Base-by-base conservation (phyloP, 2,888 invertebrate species). In the Steinernema scapterisci region DNA sequence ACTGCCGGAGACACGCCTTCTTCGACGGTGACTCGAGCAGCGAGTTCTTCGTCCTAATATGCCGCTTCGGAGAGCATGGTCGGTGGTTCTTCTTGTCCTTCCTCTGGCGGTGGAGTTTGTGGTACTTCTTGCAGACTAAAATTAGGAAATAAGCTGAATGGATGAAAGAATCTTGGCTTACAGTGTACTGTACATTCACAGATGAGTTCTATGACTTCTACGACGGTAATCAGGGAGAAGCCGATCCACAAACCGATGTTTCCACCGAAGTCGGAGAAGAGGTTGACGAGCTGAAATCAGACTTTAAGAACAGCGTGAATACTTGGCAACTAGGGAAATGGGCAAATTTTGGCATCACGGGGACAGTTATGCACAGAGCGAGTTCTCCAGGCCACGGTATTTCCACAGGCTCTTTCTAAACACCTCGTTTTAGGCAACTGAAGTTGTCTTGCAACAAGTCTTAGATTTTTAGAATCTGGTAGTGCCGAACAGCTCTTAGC, bases 231-330 rank as follows among this genome's bases (percentile, higher is more conserved):
- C 46, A 86, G 81, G 9, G 86, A 87, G 72, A 87, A 88, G 1
- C 87, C 87, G 76, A 87, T 87, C 86, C 88, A 87, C 71, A 87
- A 77, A 19, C 87, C 87, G 56, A 87, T 87, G 74, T 88, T 88
- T 73, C 87, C 87, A 43, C 87, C 87, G 52, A 87, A 85, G 71
- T 88, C 87, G 43, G 87, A 84, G 79, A 87, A 83, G 23, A 87
- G 77, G 76, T 88, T 87, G 63, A 85, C 85, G 21, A 87, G 72
- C 87, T 87, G 77, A 71, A 83, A 77, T 2, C 23, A n/a, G n/a
- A n/a, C n/a, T n/a, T n/a, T n/a, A n/a, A n/a, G n/a, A n/a, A n/a
- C n/a, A n/a, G n/a, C n/a, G n/a, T n/a, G n/a, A n/a, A n/a, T n/a
- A n/a, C n/a, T n/a, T n/a, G n/a, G n/a, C n/a, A n/a, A n/a, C n/a